Evolutionary conservation across 2,113 vertebrate species (phyloP).

Genomic region (Poeciliopsis retropinna): DNA sequence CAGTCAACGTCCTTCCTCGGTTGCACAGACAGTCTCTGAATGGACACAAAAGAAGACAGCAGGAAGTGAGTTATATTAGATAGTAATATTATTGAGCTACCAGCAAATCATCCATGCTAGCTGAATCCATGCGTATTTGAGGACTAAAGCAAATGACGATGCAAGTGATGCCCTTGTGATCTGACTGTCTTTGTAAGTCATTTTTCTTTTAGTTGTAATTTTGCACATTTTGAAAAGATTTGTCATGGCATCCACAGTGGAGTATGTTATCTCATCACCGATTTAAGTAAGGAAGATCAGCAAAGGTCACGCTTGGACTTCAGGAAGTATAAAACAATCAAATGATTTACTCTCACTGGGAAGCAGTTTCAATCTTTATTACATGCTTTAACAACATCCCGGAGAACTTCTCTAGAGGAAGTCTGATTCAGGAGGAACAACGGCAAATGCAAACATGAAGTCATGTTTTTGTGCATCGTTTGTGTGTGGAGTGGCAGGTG

Average conservation of each 20-base stretch:
- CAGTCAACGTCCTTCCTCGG: neutral
- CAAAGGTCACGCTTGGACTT: conserved; percentile 4
- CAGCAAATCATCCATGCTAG: conserved; percentile 9
- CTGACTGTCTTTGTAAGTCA: neutral
- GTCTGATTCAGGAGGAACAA: conserved; percentile 52
- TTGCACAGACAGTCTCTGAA: neutral
- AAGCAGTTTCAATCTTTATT: conserved; percentile 29
- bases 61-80: conserved; percentile 39
- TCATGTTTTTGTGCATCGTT: neutral
- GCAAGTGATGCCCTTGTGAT: conserved; percentile 28
- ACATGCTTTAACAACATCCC: conserved; percentile 12
- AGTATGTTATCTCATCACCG: neutral
- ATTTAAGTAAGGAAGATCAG: neutral
- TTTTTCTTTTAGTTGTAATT: neutral
- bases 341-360: conserved; percentile 13
- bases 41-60: conserved; percentile 4
- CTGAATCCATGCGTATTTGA: neutral
- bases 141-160: conserved; percentile 23
- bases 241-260: neutral
- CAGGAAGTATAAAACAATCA: conserved; percentile 14
- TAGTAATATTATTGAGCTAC: neutral
- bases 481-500: neutral
- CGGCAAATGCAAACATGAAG: conserved; percentile 14
- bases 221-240: neutral
- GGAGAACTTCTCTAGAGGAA: conserved; percentile 55